A percentile compares a stretch with the other conserved stretches of the same genome.
Conservation (phyloP, 2,113 vertebrate species). For the Formicarius rufipectus region DNA sequence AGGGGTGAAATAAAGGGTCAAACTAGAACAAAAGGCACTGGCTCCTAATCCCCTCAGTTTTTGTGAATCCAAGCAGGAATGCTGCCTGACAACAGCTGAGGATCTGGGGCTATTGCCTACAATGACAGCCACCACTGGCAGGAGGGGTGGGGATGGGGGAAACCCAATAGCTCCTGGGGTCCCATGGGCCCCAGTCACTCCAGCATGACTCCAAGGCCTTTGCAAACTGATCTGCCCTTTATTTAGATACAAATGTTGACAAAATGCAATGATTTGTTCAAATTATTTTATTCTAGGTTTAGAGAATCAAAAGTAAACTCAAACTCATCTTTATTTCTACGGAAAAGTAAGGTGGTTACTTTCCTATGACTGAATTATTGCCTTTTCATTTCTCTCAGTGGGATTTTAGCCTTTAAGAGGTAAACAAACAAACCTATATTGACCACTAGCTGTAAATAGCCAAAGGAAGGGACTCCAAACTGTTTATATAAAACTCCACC, state of each 20-base stretch:
- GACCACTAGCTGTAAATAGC: conserved; percentile 79
- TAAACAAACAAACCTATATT: conserved; percentile 76
- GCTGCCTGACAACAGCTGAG: neutral
- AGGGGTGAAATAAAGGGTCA: neutral
- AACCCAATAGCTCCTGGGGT: neutral
- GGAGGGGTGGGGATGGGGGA: fast-evolving
- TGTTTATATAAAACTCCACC: conserved; percentile 85
- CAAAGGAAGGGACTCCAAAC: conserved; percentile 85
- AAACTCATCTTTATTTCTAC: neutral
- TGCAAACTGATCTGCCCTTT: neutral
- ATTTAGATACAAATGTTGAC: neutral
- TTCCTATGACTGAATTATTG: neutral
- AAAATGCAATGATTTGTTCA: neutral
- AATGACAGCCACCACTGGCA: neutral
- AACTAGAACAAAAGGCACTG: neutral
- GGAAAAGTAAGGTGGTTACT: neutral
- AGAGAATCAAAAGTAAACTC: neutral
- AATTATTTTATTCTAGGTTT: conserved; percentile 43
- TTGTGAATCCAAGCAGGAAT: neutral
- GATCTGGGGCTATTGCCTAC: neutral
- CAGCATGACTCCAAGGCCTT: neutral
- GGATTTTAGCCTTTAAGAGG: conserved; percentile 68
- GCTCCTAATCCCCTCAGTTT: neutral
- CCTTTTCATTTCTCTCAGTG: conserved; percentile 21
- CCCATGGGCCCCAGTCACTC: neutral